phyloP scores from a whole-genome alignment of 2,113 vertebrate genomes.

The Bombycilla garrulus region DNA sequence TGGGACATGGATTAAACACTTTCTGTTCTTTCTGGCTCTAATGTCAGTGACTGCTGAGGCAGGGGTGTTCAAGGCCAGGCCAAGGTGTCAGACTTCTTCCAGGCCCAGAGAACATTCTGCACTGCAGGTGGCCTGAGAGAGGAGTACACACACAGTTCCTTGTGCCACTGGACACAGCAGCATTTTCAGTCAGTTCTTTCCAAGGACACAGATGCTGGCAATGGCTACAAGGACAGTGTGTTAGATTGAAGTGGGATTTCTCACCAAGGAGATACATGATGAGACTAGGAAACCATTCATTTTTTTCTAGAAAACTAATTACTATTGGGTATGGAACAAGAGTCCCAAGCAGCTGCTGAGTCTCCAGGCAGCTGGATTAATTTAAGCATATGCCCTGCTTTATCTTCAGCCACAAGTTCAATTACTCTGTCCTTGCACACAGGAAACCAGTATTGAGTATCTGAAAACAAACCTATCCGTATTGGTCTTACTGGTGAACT shows the following conservation, averaged over 20 bases:
- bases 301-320: not conserved
- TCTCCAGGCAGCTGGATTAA: not conserved
- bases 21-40: not conserved
- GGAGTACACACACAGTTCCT: not conserved
- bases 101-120: not conserved
- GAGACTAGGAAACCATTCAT: not conserved
- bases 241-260: not conserved
- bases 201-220: not conserved
- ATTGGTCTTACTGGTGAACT: not conserved
- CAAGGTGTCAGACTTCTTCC: fast-evolving
- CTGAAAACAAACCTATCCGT: not conserved
- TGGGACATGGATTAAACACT: not conserved
- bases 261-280: not conserved
- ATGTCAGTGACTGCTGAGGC: not conserved
- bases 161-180: not conserved
- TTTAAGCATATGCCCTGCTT: not conserved
- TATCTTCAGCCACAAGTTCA: not conserved
- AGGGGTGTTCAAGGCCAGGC: not conserved
- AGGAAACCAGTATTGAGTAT: not conserved
- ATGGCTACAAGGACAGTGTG: not conserved
- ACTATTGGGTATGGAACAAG: not conserved
- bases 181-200: not conserved
- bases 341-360: not conserved
- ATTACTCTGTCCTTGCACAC: not conserved
- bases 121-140: not conserved